These are phyloP conservation scores for Sardinella longiceps DNA, from an alignment of 2,797 vertebrate genomes.

Conservation along the genomic window DNA sequence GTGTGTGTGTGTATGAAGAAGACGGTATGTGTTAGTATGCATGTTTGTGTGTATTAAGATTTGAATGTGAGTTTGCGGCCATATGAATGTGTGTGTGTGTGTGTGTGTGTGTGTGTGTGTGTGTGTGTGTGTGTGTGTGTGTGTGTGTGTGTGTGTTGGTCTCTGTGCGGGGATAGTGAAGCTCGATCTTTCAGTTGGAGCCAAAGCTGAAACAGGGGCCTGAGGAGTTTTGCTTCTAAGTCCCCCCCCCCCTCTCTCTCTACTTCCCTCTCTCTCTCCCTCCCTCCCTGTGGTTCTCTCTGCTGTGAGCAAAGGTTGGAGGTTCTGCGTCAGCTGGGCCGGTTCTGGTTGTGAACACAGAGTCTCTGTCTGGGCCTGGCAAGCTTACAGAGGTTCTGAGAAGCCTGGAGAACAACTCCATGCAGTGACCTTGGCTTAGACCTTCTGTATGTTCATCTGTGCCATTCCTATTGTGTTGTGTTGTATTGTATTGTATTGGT, in stretches of 20 bases:
- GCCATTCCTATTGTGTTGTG: background rate
- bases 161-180: background rate
- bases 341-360: background rate
- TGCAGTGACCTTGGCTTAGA: conserved; percentile 10
- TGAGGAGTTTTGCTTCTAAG: background rate
- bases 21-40: background rate
- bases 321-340: background rate
- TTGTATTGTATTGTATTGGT: background rate
- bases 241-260: too few relatives aligned
- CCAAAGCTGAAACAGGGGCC: background rate
- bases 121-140: background rate
- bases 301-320: background rate
- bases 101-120: background rate
- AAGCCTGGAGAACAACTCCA: background rate
- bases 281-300: too few relatives aligned
- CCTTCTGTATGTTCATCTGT: background rate
- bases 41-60: background rate
- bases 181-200: background rate
- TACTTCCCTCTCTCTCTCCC: too few relatives aligned
- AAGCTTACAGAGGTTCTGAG: background rate
- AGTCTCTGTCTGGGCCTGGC: background rate
- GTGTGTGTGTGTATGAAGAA: background rate
- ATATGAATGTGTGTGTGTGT: background rate
- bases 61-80: background rate
- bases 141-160: background rate